A percentile compares a stretch with the other conserved stretches of the same genome.
phyloP scores from a whole-genome alignment of 2,888 invertebrate species.

The Caenorhabditis angaria region DNA sequence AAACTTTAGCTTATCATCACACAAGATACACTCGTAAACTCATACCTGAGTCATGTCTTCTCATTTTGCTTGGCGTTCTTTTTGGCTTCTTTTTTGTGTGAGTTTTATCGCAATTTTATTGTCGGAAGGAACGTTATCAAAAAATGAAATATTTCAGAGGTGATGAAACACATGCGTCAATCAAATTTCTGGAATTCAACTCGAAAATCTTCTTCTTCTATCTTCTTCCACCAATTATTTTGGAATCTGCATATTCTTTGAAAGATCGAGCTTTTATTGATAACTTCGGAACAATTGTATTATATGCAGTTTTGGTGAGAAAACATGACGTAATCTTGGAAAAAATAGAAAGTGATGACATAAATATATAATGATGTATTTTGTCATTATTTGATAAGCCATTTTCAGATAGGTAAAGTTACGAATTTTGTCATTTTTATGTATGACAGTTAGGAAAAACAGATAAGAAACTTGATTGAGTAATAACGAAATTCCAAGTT shows the following conservation, averaged over 20 bases:
- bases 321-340: too few relatives aligned
- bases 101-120: conserved; percentile 38
- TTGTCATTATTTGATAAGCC: too few relatives aligned
- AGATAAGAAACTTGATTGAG: too few relatives aligned
- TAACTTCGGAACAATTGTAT: conserved; percentile 76
- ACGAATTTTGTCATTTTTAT: too few relatives aligned
- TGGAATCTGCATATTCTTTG: conserved; percentile 77
- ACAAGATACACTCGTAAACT: conserved; percentile 48
- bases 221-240: conserved; percentile 76
- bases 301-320: conserved; percentile 76
- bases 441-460: too few relatives aligned
- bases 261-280: conserved; percentile 76
- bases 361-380: too few relatives aligned
- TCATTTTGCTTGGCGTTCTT: conserved; percentile 75
- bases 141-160: conserved; percentile 33
- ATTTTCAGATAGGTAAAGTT: too few relatives aligned
- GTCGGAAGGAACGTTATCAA: neutral
- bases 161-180: conserved; percentile 51
- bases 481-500: too few relatives aligned
- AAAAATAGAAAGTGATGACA: too few relatives aligned
- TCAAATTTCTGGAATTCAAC: conserved; percentile 72
- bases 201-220: conserved; percentile 75
- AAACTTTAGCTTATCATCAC: conserved; percentile 63
- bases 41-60: conserved; percentile 73
- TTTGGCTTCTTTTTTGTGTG: conserved; percentile 75